Conservation (phyloP, 23 tunicate species). For the Halocynthia roretzi region DNA sequence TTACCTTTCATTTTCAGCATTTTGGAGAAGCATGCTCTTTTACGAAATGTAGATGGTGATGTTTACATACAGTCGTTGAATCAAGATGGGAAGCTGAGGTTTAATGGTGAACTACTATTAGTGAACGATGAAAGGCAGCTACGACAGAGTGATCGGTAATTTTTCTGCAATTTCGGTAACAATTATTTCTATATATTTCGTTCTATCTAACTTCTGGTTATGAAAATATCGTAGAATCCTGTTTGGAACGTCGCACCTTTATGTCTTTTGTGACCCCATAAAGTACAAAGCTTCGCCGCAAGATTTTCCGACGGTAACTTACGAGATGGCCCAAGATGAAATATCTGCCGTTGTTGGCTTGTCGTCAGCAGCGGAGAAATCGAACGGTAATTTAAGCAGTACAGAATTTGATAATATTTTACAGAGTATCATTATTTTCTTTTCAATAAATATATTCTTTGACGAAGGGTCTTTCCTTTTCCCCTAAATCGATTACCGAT, state of each 20-base stretch:
- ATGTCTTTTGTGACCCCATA: constrained; percentile 12
- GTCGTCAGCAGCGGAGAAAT: constrained; percentile 19
- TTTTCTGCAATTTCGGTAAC: background rate
- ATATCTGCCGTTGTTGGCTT: constrained; percentile 26
- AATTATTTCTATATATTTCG: background rate
- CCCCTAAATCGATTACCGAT: too few species aligned
- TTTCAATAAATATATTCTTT: too few species aligned
- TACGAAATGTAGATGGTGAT: constrained; percentile 1
- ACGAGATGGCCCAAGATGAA: constrained; percentile 33
- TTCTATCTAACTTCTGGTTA: background rate
- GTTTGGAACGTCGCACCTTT: constrained; percentile 27
- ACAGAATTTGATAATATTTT: constrained; percentile 1
- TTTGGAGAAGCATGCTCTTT: constrained; percentile 1
- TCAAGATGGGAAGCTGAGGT: constrained; percentile 16
- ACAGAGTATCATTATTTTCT: background rate
- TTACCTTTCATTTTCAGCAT: constrained; percentile 4
- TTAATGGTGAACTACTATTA: constrained; percentile 12
- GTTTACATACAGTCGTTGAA: constrained; percentile 5
- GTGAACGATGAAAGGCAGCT: constrained; percentile 2
- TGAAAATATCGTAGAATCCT: background rate
- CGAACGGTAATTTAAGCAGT: constrained; percentile 4
- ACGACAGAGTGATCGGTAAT: constrained; percentile 14
- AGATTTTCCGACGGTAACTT: constrained; percentile 4
- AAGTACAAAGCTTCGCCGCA: constrained; percentile 3
- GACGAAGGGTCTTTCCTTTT: too few species aligned